Evolutionary conservation across 2,888 invertebrate genomes (phyloP), one percentile per base, ranked within the genome.

Genomic region (Didymodactylos carnosus): DNA sequence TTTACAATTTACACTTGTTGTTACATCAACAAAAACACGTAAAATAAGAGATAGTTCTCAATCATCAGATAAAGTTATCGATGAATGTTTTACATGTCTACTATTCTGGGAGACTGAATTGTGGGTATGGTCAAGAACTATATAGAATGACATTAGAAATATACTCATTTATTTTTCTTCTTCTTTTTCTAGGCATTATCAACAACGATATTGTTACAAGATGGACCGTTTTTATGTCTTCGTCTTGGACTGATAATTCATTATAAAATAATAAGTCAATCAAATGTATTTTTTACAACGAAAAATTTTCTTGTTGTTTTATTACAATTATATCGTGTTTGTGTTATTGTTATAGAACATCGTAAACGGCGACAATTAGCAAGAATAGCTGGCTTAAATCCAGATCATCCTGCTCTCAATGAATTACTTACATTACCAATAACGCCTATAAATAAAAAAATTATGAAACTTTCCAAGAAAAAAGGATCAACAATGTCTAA

Each of bases 211-310:
- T 46, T 79, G n/a, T 78, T 81, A 27, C 81, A 82, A 76, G 82
- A 82, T 73, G 78, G 80, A 19, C 82, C 82, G 2, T 82, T 82
- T 76, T 78, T 82, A 14, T 78, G 80, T 16, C 77, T 82, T 29
- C 80, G 85, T 1, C 86, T 94, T 4, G 86, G 92, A 39, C 88
- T 94, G 69, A 92, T 94, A 75, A 87, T 90, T 13, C 89, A 91
- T 79, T 93, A 91, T 82, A 87, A 88, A 77, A 91, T 94, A 40
- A 89, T 92, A 77, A 92, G 90, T 79, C 93, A 94, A 80, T 93
- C 93, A 89, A 94, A 94, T 82, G 90, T 94, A 76, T 94, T 94
- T 85, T 94, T 94, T 84, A 93, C 93, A 0, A 92, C 92, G 84
- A 90, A 92, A 84, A 92, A 91, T 80, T 89, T 90, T 0, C 83